phyloP scores from a whole-genome alignment of 2,113 vertebrate genomes.

The Periophthalmus modestus region DNA sequence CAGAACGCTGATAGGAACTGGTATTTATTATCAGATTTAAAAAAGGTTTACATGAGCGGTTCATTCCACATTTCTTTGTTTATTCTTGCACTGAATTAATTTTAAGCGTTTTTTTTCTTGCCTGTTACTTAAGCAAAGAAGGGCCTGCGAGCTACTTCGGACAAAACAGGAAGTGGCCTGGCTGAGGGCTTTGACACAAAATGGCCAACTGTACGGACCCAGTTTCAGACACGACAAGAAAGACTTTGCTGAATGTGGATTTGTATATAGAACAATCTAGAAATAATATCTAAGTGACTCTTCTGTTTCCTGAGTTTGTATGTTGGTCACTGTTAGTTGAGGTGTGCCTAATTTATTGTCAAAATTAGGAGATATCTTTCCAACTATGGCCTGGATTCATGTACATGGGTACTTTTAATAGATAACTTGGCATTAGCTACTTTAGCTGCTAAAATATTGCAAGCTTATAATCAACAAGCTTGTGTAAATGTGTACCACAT shows the following conservation, averaged over 20 bases:
- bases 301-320: conserved; percentile 52
- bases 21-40: conserved; percentile 63
- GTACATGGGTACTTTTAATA: not conserved
- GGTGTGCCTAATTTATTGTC: conserved; percentile 76
- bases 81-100: conserved; percentile 84
- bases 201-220: not conserved
- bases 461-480: too few relatives aligned
- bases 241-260: conserved; percentile 88
- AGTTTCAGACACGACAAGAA: conserved; percentile 55
- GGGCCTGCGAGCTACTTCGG: not conserved
- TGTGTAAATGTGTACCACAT: too few relatives aligned
- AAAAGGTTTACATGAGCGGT: conserved; percentile 45
- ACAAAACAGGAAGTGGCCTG: not conserved
- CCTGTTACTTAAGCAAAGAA: conserved; percentile 71
- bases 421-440: too few relatives aligned
- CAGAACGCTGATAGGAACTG: conserved; percentile 28
- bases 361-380: conserved; percentile 62
- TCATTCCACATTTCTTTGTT: conserved; percentile 52
- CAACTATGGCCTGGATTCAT: conserved; percentile 56
- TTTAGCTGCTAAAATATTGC: too few relatives aligned
- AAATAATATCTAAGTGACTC: conserved; percentile 75
- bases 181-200: not conserved
- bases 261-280: conserved; percentile 89
- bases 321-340: conserved; percentile 83
- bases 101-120: conserved; percentile 40